Conservation (phyloP, 2,113 vertebrate species). For the Neogobius melanostomus region DNA sequence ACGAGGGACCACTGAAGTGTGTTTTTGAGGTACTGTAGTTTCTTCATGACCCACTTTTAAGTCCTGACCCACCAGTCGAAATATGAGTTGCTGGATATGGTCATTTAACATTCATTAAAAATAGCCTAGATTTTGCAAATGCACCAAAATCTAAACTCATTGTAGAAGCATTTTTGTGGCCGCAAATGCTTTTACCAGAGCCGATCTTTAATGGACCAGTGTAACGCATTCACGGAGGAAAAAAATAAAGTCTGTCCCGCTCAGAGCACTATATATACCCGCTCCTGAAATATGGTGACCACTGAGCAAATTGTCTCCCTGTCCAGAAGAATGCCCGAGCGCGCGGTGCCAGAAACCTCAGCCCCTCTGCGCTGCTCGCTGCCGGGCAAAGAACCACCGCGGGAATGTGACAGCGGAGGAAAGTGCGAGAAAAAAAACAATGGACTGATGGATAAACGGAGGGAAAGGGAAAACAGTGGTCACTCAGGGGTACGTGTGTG, state of each 20-base stretch:
- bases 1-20: no score
- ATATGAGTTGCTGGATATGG: no score
- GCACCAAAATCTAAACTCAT: no score
- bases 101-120: no score
- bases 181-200: no score
- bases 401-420: slow-evolving; percentile 54
- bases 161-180: no score
- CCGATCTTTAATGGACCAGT: slow-evolving; percentile 3
- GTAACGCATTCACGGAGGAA: slow-evolving; percentile 30
- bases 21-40: no score
- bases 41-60: no score
- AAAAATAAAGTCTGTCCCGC: slow-evolving; percentile 6
- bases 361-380: slow-evolving; percentile 37
- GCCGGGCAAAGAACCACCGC: slow-evolving; percentile 65
- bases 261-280: slow-evolving; percentile 54
- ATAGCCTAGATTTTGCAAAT: no score
- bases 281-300: slow-evolving; percentile 67
- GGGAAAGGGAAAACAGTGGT: no score
- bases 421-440: neutral
- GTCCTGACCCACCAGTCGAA: no score
- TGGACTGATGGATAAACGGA: neutral
- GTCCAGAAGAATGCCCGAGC: slow-evolving; percentile 72
- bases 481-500: no score
- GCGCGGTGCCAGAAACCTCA: slow-evolving; percentile 71
- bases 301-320: slow-evolving; percentile 65